Evolutionary conservation across 1,140 invertebrate species (phyloP), one percentile per base, ranked within the genome.

Genomic region (Drosophila persimilis): DNA sequence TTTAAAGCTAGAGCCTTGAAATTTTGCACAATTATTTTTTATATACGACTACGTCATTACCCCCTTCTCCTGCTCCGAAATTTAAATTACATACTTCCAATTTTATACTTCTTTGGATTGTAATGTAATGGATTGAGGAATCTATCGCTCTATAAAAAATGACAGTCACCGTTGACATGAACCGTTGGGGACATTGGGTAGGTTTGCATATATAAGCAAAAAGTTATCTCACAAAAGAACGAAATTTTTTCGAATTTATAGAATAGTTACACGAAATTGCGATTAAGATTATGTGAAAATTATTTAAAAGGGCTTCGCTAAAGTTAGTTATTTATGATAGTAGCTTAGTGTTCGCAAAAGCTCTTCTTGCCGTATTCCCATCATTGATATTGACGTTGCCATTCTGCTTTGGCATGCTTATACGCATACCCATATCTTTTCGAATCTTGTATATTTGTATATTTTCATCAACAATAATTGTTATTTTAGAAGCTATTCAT

Each of bases 281-380:
- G 24, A 59, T 3, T 48, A 41, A 48, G 24, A 48, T 52, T 44
- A 51, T 1, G 47, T 60, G 58, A 43, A 51, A 2, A 3, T 60
- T 20, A 44, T 60, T 59, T 20, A 31, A 60, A 60, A 60, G 35
- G 35, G 35, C 41, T 60, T 44, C 31, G 57, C 48, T 31, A 43
- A 50, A 50, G 35, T 20, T 11, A 24, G 60, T 54, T 24, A 60
- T 51, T 13, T 15, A 51, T 43, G 39, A 43, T 22, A 60, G 48
- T 43, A 6, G 11, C 3, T 41, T 2, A 52, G 22, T 20, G 11
- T 56, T 50, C 4, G 53, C 51, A 59, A 52, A 47, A 46, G 41
- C 52, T 62, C 43, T 56, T 26, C 53, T 35, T 24, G 52, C 50
- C 35, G 44, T 48, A 63, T 56, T 63, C 17, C 52, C 29, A 8